A percentile compares a stretch with the other conserved stretches of the same genome.
Conservation (phyloP, 2,797 vertebrate species). For the Phyllotis vaccarum region DNA sequence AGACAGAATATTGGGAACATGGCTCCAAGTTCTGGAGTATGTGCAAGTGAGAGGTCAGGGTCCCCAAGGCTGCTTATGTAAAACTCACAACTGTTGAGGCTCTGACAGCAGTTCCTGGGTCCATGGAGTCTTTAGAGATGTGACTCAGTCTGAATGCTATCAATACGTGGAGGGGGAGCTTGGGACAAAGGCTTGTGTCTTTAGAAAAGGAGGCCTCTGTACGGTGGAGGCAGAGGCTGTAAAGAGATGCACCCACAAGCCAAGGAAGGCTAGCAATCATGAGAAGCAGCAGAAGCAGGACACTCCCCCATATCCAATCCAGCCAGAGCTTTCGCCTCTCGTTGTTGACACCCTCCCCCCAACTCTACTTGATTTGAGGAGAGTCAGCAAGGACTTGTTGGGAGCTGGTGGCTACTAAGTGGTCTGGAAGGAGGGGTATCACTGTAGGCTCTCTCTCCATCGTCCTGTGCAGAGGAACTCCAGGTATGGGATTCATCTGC, state of each 20-base stretch:
- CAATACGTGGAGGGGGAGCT: not conserved
- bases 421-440: too few relatives aligned
- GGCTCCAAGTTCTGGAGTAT: not conserved
- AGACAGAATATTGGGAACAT: not conserved
- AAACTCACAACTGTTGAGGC: not conserved
- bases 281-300: not conserved
- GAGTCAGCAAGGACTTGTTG: not conserved
- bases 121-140: not conserved
- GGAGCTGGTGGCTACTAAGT: not conserved
- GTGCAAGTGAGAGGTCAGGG: not conserved
- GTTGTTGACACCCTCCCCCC: not conserved
- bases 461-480: not conserved
- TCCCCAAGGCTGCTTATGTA: not conserved
- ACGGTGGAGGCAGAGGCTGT: not conserved
- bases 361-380: not conserved
- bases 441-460: not conserved
- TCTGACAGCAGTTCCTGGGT: not conserved
- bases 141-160: not conserved
- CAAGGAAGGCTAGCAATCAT: not conserved
- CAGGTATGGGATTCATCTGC: not conserved
- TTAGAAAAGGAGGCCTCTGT: not conserved
- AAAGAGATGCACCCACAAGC: not conserved
- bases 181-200: not conserved
- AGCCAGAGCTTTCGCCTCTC: not conserved
- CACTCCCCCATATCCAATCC: not conserved